Base-by-base conservation (phyloP, 2,888 invertebrate species). In the Sinelater perroti region DNA sequence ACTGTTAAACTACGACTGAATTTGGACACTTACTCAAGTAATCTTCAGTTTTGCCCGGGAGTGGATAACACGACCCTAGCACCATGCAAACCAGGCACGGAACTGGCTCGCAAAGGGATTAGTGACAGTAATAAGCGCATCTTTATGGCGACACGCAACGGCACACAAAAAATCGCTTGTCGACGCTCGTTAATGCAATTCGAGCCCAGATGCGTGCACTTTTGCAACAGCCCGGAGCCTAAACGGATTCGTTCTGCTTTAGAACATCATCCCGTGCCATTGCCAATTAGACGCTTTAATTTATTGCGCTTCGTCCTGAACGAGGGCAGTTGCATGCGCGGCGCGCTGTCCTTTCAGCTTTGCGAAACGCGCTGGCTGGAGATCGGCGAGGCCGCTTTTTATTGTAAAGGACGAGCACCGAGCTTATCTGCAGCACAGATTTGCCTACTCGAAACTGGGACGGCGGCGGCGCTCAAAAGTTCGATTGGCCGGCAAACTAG, bases 221-320 rank as follows among this genome's bases (percentile, higher is more conserved):
- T 28, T 28, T 28, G 28, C 28, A 28, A 28, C 28, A 28, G 2
- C 10, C 5, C 10, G 10, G n/a, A 2, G 5, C 8, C 28, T 5
- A 28, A 28, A n/a, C 28, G 28, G 10, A n/a, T 28, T 28, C 8
- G n/a, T 28, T 28, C 10, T n/a, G n/a, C n/a, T n/a, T n/a, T n/a
- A n/a, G n/a, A n/a, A n/a, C 28, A 28, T 28, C 8, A 28, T 28
- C 5, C 28, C 8, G 10, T 28, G 5, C 2, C 11, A 24, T 24
- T 40, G 14, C 40, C 40, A 40, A 40, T 40, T 40, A 40, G 40
- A 24, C 24, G 24, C 13, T 16, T 26, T 20, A 40, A 40, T 40
- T 40, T 40, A 40, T 40, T 40, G 40, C 40, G 24, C 40, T 40
- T 24, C 8, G n/a, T 40, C 14, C 8, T 24, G 16, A 16, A 8